Percentiles rank a stretch among this genome's conserved stretches.
Evolutionary conservation across 2,113 vertebrate species (phyloP).

Genomic region (Albula goreensis): DNA sequence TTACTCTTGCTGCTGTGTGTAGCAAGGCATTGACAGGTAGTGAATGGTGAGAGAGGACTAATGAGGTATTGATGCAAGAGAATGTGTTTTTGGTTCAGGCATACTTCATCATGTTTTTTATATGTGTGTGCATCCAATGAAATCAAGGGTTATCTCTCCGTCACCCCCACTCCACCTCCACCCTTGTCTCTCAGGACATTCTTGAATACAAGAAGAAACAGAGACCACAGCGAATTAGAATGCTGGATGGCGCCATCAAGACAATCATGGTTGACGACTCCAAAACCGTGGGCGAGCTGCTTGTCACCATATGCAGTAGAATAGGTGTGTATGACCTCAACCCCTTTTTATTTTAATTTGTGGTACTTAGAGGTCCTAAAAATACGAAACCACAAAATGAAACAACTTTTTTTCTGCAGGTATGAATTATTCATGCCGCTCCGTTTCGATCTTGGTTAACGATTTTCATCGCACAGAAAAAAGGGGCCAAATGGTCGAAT

Average conservation of each 20-base stretch:
- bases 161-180: not conserved
- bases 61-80: not conserved
- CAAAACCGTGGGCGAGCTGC: slow-evolving; percentile 94
- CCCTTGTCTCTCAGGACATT: slow-evolving; percentile 76
- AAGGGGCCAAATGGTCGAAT: not conserved
- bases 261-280: slow-evolving; percentile 99
- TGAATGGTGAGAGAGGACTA: not conserved
- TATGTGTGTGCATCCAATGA: not conserved
- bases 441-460: slow-evolving; percentile 46
- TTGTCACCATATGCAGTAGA: slow-evolving; percentile 96
- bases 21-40: not conserved
- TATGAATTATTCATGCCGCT: slow-evolving; percentile 42
- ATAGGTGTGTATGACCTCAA: slow-evolving; percentile 75
- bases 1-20: not conserved
- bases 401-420: not conserved
- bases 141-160: not conserved
- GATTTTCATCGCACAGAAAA: not conserved
- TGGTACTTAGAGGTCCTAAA: not conserved
- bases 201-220: slow-evolving; percentile 99
- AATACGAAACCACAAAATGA: not conserved
- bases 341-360: not conserved
- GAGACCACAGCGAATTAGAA: slow-evolving; percentile 94
- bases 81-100: not conserved
- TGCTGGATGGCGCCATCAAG: slow-evolving; percentile 95
- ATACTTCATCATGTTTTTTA: not conserved